Percentiles rank a stretch among this genome's conserved stretches.
Conservation (phyloP, 2,888 invertebrate genomes). For the Acronicta psi region DNA sequence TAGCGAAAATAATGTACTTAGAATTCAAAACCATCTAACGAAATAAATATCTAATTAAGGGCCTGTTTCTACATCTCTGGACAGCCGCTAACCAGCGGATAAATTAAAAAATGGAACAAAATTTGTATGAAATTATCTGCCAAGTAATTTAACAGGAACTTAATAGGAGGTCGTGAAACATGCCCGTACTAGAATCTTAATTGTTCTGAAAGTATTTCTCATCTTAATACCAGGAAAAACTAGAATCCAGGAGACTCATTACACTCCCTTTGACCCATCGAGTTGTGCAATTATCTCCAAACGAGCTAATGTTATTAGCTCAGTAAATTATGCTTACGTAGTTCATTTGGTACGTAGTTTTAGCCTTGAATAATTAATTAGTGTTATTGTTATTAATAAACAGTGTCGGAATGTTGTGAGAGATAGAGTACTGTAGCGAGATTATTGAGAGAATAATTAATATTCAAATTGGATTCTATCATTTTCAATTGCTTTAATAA, state of each 20-base stretch:
- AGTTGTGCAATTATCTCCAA: slow-evolving; percentile 17
- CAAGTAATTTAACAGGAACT: too few relatives aligned
- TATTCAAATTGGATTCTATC: background rate
- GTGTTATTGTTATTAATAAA: slow-evolving; percentile 25
- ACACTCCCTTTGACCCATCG: slow-evolving; percentile 1
- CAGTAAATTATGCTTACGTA: slow-evolving; percentile 36
- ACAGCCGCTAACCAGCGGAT: too few relatives aligned
- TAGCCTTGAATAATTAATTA: slow-evolving; percentile 30
- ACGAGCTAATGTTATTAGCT: slow-evolving; percentile 24
- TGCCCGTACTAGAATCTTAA: background rate
- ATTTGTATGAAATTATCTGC: too few relatives aligned
- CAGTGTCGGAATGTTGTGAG: slow-evolving; percentile 3
- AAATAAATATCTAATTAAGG: too few relatives aligned
- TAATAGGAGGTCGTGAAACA: too few relatives aligned
- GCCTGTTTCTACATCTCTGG: too few relatives aligned
- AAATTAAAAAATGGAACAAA: too few relatives aligned
- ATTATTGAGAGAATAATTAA: slow-evolving; percentile 18
- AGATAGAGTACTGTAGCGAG: background rate
- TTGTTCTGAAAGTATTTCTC: background rate
- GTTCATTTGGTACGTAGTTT: slow-evolving; percentile 14
- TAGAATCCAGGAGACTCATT: background rate
- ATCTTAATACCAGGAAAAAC: background rate
- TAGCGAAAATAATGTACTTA: too few relatives aligned
- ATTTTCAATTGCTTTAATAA: too few relatives aligned
- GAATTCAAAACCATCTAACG: too few relatives aligned